Base-by-base conservation (phyloP, 2,113 vertebrate genomes). In the Psophia crepitans region DNA sequence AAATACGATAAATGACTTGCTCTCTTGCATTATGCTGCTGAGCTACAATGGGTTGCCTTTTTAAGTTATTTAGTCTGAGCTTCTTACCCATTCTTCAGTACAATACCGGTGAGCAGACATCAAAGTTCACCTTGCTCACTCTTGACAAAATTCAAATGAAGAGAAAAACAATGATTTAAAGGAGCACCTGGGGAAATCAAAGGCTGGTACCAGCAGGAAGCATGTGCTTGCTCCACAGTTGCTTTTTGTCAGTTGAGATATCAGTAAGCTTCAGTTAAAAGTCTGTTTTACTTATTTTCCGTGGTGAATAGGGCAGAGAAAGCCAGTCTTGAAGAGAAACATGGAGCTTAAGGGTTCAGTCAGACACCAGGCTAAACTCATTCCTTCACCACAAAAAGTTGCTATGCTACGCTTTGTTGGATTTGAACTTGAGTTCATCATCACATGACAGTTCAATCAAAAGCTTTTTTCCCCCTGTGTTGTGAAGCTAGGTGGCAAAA, bases 401-500 rank as follows among this genome's bases (percentile, higher is more conserved):
- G 73, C 82, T 89, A 95, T 93, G 51, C 51, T 89, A 41, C 8
- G 6, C 76, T 94, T 92, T 58, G 65, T 89, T 92, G 84, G 79
- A 89, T 81, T 87, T 89, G 89, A 96, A 93, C 90, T 93, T 22
- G 48, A 94, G 88, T 97, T 94, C 86, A 73, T 68, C 46, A 63
- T 95, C 74, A 61, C 63, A 37, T 85, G 94, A 84, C 71, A 93
- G 76, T 94, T 97, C 80, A 89, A 93, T 97, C 91, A 96, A 90
- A 94, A 95, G 61, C 46, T 64, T 77, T 71, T 69, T 96, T 70
- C 58, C 27, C 46, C 51, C 14, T 96, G 91, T 93, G 77, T 90
- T 94, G 91, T 61, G 61, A 97, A 92, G n/a, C 61, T 90, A 97
- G 93, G 94, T 95, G 95, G 57, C 79, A 95, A 85, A 90, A 91